Conservation (phyloP, 1,140 invertebrate genomes). For the Drosophila orosa region DNA sequence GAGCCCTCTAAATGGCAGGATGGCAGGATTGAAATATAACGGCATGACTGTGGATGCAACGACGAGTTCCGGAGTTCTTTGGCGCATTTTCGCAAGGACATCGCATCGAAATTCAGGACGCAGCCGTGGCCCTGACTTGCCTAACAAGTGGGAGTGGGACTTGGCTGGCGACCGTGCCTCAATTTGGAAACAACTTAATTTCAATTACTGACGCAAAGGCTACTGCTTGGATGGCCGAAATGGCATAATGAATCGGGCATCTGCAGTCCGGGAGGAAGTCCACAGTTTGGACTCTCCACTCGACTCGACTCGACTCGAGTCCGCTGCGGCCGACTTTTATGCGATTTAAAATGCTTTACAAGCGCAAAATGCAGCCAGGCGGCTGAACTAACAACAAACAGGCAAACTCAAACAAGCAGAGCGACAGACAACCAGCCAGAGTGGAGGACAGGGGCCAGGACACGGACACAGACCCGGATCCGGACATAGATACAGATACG, state of each 20-base stretch:
- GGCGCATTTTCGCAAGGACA: constrained; percentile 33
- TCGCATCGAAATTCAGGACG: constrained; percentile 37
- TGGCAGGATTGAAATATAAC: constrained; percentile 10
- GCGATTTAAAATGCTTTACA: constrained; percentile 72
- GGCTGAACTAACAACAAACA: constrained; percentile 55
- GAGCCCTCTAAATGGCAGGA: constrained; percentile 10
- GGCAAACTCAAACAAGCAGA: constrained; percentile 33
- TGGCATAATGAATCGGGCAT: constrained; percentile 51
- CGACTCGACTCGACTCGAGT: not conserved
- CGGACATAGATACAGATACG: constrained; percentile 18
- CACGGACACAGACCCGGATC: constrained; percentile 16
- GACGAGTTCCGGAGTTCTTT: constrained; percentile 23
- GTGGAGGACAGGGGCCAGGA: constrained; percentile 22
- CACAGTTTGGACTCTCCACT: not conserved
- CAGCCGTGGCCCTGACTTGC: constrained; percentile 15
- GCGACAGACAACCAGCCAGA: constrained; percentile 26
- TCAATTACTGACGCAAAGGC: constrained; percentile 63
- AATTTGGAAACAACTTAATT: constrained; percentile 67
- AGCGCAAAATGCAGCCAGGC: constrained; percentile 61
- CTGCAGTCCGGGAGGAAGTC: constrained; percentile 12
- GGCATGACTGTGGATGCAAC: constrained; percentile 5
- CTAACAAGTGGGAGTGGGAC: constrained; percentile 23
- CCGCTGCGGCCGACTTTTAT: constrained; percentile 54
- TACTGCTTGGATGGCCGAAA: constrained; percentile 34
- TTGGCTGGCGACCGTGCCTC: constrained; percentile 8